Conservation (phyloP, 1,140 invertebrate genomes). For the Acyrthosiphon pisum region DNA sequence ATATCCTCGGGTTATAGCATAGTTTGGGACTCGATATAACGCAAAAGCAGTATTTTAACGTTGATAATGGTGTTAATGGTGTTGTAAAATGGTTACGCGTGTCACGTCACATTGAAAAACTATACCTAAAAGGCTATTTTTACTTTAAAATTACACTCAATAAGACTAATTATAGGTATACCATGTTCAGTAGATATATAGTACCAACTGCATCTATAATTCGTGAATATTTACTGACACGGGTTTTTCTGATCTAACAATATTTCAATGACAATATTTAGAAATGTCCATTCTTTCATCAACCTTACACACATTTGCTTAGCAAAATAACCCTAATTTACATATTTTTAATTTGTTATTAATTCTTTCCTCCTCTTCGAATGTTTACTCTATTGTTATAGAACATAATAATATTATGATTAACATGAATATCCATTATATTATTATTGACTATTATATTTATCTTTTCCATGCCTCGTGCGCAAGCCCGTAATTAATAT, state of each 20-base stretch:
- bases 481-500: not conserved
- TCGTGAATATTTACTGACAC: not conserved
- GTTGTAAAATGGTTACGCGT: not conserved
- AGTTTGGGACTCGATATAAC: not conserved
- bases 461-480: not conserved
- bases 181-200: not conserved
- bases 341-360: not conserved
- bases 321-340: not conserved
- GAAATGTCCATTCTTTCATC: not conserved
- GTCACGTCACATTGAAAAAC: not conserved
- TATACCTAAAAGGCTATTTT: not conserved
- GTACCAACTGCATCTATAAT: not conserved
- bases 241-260: not conserved
- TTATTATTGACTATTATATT: not conserved
- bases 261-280: not conserved
- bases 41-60: not conserved
- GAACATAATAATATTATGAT: not conserved
- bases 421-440: not conserved
- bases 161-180: not conserved
- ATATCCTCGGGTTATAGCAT: not conserved
- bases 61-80: not conserved
- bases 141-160: not conserved
- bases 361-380: not conserved
- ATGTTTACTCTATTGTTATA: not conserved
- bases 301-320: not conserved